Evolutionary conservation across 1,140 invertebrate genomes (phyloP), one percentile per base, ranked within the genome.

Genomic region (Penaeus indicus): DNA sequence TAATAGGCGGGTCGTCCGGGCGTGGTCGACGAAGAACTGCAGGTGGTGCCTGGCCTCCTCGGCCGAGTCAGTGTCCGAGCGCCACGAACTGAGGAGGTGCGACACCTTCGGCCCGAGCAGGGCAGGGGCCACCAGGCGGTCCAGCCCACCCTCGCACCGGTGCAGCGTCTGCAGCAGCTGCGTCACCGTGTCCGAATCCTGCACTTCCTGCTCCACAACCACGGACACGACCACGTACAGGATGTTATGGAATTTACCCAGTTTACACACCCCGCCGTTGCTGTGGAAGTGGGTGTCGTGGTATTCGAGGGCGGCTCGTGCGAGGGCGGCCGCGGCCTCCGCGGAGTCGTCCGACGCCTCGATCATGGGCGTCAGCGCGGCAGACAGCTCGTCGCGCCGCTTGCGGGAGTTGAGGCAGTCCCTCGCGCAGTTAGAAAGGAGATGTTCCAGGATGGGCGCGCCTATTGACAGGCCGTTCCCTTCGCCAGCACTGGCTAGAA

Each of bases 211-310:
- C 62, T 83, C 60, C 61, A 88, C 81, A 7, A 82, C 86, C 25
- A 88, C 61, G 79, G 86, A 42, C 16, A 61, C 86, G 19, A 72
- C 72, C 18, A 84, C 86, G 38, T 88, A 88, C 13, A 88, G 79
- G 27, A 88, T 62, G 22, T 88, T 88, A 67, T 88, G 86, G 47
- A 88, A 88, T 64, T 88, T 88, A n/a, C 86, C 86, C 32, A 88
- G 60, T n/a, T 72, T 69, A 47, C 86, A 88, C 25, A 88, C 86
- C 10, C 86, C 86, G 18, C 86, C 86, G 62, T 88, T 88, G 75
- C 38, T 77, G 4, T 69, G 69, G 25, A 84, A 62, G 42, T 84
- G 67, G 1, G 25, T 38, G 25, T 19, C 64, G 72, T 88, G 86
- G 81, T 88, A 88, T 21, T 88, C 69, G 10, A 88, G 69, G 18